Percentiles rank a stretch among this genome's conserved stretches.
Evolutionary conservation across 2,888 invertebrate species (phyloP).

Genomic region (Cephus rjabovi): DNA sequence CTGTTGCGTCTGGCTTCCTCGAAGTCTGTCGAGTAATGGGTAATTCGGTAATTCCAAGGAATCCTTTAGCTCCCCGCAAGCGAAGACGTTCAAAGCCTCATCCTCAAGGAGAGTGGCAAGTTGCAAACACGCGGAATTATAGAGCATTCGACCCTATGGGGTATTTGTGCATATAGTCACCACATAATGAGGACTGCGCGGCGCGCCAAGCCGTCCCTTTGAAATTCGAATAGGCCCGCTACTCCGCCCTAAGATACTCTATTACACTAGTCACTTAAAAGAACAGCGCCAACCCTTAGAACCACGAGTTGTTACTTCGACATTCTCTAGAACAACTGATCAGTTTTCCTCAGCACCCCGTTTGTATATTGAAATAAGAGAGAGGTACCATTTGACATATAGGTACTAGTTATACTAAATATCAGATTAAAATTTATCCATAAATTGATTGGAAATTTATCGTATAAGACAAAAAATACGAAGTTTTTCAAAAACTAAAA

Average conservation of each 20-base stretch:
- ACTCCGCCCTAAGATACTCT: slow-evolving; percentile 49
- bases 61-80: neutral
- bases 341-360: slow-evolving; percentile 35
- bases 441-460: neutral
- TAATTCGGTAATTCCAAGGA: neutral
- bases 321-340: slow-evolving; percentile 28
- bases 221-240: slow-evolving; percentile 50
- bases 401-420: neutral
- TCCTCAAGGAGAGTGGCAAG: neutral
- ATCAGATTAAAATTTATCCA: neutral
- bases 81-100: neutral
- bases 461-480: neutral
- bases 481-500: neutral
- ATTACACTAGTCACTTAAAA: slow-evolving; percentile 37
- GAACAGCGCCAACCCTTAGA: slow-evolving; percentile 16
- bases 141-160: neutral
- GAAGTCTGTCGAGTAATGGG: neutral
- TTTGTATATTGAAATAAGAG: slow-evolving; percentile 14
- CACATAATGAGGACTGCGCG: slow-evolving; percentile 48
- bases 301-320: slow-evolving; percentile 27
- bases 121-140: neutral
- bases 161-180: slow-evolving; percentile 4
- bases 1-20: neutral
- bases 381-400: neutral
- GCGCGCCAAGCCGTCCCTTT: slow-evolving; percentile 48